phyloP scores from a whole-genome alignment of 2,113 vertebrate genomes.

The Trematocara marginatum region DNA sequence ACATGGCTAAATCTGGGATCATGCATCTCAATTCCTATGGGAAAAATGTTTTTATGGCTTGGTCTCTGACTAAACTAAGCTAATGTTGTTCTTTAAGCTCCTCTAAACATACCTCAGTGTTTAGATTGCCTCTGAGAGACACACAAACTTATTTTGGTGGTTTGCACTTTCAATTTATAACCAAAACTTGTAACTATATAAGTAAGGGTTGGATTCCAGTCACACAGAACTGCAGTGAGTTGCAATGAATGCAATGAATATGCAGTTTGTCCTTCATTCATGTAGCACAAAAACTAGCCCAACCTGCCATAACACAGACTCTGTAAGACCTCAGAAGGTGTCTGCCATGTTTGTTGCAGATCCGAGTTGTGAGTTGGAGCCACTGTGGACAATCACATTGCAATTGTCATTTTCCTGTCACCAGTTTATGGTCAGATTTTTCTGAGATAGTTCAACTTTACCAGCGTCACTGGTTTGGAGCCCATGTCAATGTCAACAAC shows the following conservation, averaged over 20 bases:
- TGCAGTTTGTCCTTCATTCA: neutral
- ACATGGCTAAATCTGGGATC: neutral
- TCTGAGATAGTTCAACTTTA: neutral
- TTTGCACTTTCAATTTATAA: neutral
- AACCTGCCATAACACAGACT: neutral
- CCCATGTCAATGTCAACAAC: neutral
- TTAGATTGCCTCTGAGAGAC: neutral
- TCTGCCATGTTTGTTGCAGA: neutral
- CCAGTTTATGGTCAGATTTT: neutral
- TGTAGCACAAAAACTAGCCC: neutral
- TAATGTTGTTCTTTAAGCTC: neutral
- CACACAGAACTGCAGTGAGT: neutral
- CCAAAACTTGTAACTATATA: neutral
- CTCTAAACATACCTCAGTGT: neutral
- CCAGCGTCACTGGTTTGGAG: neutral
- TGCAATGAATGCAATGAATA: neutral
- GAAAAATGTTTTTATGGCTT: neutral
- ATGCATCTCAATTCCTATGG: neutral
- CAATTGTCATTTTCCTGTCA: neutral
- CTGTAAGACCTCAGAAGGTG: neutral
- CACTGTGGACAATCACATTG: neutral
- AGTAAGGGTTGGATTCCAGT: neutral
- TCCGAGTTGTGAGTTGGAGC: neutral
- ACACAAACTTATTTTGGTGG: neutral
- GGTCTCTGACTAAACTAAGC: neutral